Evolutionary conservation across 2,113 vertebrate genomes (phyloP).

Genomic region (Lota lota): DNA sequence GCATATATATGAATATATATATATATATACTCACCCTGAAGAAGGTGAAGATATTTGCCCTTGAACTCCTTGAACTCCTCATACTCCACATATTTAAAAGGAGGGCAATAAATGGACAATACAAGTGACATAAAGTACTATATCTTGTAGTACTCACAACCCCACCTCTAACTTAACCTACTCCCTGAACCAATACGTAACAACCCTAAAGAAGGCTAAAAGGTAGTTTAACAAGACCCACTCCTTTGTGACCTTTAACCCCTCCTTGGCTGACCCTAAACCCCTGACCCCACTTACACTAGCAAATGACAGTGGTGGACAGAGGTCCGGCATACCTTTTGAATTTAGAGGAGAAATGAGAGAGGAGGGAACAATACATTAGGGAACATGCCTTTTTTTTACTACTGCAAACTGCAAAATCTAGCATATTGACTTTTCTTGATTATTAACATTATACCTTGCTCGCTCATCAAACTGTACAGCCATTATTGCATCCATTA

Average conservation of each 20-base stretch:
- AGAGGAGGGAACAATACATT: not conserved
- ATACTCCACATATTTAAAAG: conserved; percentile 50
- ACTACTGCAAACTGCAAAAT: too few species aligned
- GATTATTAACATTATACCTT: too few species aligned
- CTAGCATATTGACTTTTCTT: too few species aligned
- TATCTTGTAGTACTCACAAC: conserved; percentile 41
- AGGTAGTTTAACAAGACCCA: conserved; percentile 76
- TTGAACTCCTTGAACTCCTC: conserved; percentile 56
- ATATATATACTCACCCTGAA: too few species aligned
- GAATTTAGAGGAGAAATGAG: conserved; percentile 30
- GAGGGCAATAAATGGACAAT: conserved; percentile 55
- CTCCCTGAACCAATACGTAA: conserved; percentile 72
- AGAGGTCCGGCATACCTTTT: conserved; percentile 29
- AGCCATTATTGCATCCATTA: not conserved
- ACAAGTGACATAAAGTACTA: conserved; percentile 50
- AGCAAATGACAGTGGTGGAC: conserved; percentile 47
- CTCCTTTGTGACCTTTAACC: conserved; percentile 65
- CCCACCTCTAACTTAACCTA: conserved; percentile 53
- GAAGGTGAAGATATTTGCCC: too few species aligned
- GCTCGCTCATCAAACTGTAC: not conserved
- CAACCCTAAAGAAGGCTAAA: conserved; percentile 73
- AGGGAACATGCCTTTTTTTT: not conserved
- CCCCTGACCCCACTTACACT: conserved; percentile 73
- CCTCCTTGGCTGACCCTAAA: conserved; percentile 59
- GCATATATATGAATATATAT: too few species aligned